A percentile compares a stretch with the other conserved stretches of the same genome.
These are phyloP conservation scores for Drosophila buzzatii DNA, from an alignment of 2,888 invertebrate species.

Conservation along the genomic window DNA sequence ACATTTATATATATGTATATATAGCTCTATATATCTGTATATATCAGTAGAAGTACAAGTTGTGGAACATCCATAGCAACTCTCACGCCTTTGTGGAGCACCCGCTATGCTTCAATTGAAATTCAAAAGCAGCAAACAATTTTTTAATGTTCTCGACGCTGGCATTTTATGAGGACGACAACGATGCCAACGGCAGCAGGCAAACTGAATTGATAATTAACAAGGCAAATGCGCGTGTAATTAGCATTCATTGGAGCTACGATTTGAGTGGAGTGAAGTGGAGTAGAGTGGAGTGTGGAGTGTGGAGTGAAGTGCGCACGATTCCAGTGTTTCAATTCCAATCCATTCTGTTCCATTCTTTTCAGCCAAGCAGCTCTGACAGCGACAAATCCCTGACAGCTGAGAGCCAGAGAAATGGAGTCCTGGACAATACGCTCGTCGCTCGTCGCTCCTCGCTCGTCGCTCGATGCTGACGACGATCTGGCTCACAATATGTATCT, in stretches of 20 bases:
- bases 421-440: not conserved
- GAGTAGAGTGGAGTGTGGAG: not conserved
- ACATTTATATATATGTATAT: slow-evolving; percentile 31
- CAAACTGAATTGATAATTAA: slow-evolving; percentile 82
- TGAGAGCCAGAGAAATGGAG: not conserved
- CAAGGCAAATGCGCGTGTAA: slow-evolving; percentile 80
- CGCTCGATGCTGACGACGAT: slow-evolving; percentile 1
- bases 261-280: slow-evolving; percentile 7
- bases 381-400: slow-evolving; percentile 41
- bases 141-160: slow-evolving; percentile 71
- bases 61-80: not conserved
- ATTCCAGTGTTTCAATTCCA: not conserved
- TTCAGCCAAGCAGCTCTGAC: slow-evolving; percentile 25
- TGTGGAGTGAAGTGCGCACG: slow-evolving; percentile 17
- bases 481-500: slow-evolving; percentile 48
- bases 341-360: not conserved
- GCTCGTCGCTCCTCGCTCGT: not conserved
- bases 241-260: slow-evolving; percentile 77
- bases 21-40: slow-evolving; percentile 25
- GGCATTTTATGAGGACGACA: slow-evolving; percentile 74
- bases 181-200: slow-evolving; percentile 43
- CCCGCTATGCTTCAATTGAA: slow-evolving; percentile 58
- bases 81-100: not conserved
- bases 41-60: slow-evolving; percentile 10
- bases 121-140: slow-evolving; percentile 77